Percentiles rank a stretch among this genome's conserved stretches.
phyloP scores from a whole-genome alignment of 2,113 vertebrate genomes.

The Electrona antarctica region DNA sequence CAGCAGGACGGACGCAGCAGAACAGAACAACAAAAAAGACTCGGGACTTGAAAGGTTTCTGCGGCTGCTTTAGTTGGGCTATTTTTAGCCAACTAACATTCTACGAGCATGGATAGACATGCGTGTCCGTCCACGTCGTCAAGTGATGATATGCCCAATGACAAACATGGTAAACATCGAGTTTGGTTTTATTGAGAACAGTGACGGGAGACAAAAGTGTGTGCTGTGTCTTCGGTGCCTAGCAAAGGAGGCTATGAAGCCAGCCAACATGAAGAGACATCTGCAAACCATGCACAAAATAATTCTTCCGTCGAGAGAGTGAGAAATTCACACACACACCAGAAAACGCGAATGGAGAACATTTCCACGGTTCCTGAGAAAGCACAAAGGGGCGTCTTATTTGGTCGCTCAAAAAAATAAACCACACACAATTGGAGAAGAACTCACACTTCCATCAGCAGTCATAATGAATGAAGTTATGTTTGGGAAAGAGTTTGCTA shows the following conservation, averaged over 20 bases:
- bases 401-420: conserved; percentile 3
- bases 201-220: background rate
- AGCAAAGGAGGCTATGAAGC: background rate
- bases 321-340: background rate
- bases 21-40: no score
- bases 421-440: no score
- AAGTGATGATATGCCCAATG: background rate
- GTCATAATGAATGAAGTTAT: background rate
- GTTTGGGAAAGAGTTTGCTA: conserved; percentile 2
- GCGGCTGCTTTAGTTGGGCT: no score
- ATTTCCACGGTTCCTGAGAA: conserved; percentile 13
- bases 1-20: no score
- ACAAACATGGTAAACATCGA: background rate
- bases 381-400: conserved; percentile 12
- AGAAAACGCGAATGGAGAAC: conserved; percentile 14
- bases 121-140: background rate
- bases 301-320: background rate
- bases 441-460: background rate
- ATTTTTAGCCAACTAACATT: no score
- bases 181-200: no score
- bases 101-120: conserved; percentile 15
- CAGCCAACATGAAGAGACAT: no score
- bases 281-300: background rate
- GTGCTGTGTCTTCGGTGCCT: background rate
- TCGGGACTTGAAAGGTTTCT: no score